Base-by-base conservation (phyloP, 2,888 invertebrate genomes). In the Fragum fragum region DNA sequence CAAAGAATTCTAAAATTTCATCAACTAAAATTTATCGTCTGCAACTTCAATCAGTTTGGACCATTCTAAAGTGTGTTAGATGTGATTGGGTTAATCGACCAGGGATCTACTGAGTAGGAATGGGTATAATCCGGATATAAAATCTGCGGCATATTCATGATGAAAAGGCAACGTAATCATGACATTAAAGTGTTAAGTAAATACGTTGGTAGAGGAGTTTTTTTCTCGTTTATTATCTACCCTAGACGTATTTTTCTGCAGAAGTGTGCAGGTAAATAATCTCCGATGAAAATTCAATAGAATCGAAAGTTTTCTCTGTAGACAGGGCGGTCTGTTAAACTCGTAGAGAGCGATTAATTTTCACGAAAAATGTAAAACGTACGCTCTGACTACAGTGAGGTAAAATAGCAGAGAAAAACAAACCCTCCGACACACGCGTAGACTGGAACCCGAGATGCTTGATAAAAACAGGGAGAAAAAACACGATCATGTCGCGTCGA, bases 281-380 rank as follows among this genome's bases (percentile, higher is more conserved):
- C 26, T 57, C 57, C 23, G 26, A 21, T 21, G 57, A 23, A 57
- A 57, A 57, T 9, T 57, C 57, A n/a, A 57, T 57, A 23, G 57
- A 26, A 57, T 57, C 23, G 57, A 61, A 57, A 61, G 61, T 23
- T 23, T 66, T 21, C 39, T 66, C 26, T 5, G 36, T 21, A 42
- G 66, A 66, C 66, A 66, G 16, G 14, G 14, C 32, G 9, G 26
- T 66, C 66, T 66, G 66, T n/a, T 42, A 66, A 42, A 39, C 42
- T 66, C 66, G 42, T 66, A 36, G 7, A 42, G 42, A 32, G 42
- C 66, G 66, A 66, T 66, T 66, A 66, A 66, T 66, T 66, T 66
- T 66, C 66, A 66, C 66, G 26, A 21, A 16, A 66, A 66, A 36
- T 66, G 66, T 36, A 66, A 42, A 66, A 42, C 66, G 39, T 42